These are phyloP conservation scores for Apamea anceps DNA, from an alignment of 2,888 invertebrate genomes.

Conservation along the genomic window DNA sequence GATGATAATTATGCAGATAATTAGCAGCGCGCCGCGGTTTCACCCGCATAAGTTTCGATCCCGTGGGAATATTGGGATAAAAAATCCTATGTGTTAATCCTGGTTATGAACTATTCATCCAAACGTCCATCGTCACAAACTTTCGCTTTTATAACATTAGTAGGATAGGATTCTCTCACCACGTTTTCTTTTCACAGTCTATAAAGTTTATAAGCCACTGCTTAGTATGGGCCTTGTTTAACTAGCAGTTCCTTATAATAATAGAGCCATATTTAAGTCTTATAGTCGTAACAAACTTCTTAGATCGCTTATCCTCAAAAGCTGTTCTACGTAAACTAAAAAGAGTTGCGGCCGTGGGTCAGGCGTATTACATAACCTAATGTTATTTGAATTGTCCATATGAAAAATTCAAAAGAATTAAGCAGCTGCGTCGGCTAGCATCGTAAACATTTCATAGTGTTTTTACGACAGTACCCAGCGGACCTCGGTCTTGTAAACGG, in stretches of 20 bases:
- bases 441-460: slow-evolving; percentile 81
- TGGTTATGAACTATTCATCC: too few species aligned
- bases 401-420: slow-evolving; percentile 78
- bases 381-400: slow-evolving; percentile 70
- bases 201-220: too few species aligned
- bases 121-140: too few species aligned
- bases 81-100: too few species aligned
- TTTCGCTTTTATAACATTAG: too few species aligned
- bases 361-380: slow-evolving; percentile 61
- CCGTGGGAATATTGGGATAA: too few species aligned
- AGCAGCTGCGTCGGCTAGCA: slow-evolving; percentile 73
- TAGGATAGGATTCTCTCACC: not conserved
- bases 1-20: too few species aligned
- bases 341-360: slow-evolving; percentile 42
- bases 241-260: slow-evolving; percentile 29
- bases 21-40: too few species aligned
- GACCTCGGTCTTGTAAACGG: slow-evolving; percentile 68
- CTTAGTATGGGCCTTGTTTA: not conserved
- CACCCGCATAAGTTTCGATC: too few species aligned
- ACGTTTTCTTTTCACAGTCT: not conserved
- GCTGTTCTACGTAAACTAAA: slow-evolving; percentile 26
- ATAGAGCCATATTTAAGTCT: slow-evolving; percentile 39
- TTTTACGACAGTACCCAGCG: slow-evolving; percentile 78
- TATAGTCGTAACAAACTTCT: slow-evolving; percentile 28
- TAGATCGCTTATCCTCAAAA: slow-evolving; percentile 39